phyloP scores from a whole-genome alignment of 2,888 invertebrate genomes.

The Drosophila hamatofila region DNA sequence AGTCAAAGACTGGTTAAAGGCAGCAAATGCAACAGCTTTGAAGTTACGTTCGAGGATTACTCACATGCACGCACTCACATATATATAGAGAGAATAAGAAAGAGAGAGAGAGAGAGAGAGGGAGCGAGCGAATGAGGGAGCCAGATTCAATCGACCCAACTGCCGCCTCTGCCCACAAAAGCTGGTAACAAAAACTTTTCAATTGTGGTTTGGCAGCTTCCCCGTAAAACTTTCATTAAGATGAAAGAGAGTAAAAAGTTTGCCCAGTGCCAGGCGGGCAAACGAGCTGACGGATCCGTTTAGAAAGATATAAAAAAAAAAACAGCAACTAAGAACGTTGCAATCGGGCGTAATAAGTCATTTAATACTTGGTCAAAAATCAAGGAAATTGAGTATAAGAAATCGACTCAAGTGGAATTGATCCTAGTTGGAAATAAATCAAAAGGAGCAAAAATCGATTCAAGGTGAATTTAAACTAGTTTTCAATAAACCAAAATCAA shows the following conservation, averaged over 20 bases:
- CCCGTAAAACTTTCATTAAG: conserved; percentile 66
- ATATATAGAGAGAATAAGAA: background rate
- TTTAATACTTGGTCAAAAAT: background rate
- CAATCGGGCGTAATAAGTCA: background rate
- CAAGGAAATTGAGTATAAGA: too few relatives aligned
- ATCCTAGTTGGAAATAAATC: too few relatives aligned
- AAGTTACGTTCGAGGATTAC: conserved; percentile 1
- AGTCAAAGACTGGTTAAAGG: conserved; percentile 25
- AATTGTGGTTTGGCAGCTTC: conserved; percentile 67
- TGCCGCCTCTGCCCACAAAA: conserved; percentile 33
- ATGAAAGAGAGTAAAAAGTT: conserved; percentile 62
- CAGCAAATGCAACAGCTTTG: conserved; percentile 54
- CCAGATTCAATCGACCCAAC: conserved; percentile 32
- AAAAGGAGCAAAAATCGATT: too few relatives aligned
- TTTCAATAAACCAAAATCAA: too few relatives aligned
- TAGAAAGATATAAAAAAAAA: conserved; percentile 18
- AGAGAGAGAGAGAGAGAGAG: background rate
- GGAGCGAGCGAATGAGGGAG: background rate
- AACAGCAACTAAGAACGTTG: background rate
- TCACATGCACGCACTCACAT: background rate
- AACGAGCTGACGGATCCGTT: conserved; percentile 25
- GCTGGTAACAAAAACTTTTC: conserved; percentile 62
- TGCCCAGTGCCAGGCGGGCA: conserved; percentile 5
- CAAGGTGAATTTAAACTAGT: too few relatives aligned
- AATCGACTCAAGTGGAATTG: too few relatives aligned